Conservation (phyloP, 2,888 invertebrate species). For the Trichopria drosophilae region DNA sequence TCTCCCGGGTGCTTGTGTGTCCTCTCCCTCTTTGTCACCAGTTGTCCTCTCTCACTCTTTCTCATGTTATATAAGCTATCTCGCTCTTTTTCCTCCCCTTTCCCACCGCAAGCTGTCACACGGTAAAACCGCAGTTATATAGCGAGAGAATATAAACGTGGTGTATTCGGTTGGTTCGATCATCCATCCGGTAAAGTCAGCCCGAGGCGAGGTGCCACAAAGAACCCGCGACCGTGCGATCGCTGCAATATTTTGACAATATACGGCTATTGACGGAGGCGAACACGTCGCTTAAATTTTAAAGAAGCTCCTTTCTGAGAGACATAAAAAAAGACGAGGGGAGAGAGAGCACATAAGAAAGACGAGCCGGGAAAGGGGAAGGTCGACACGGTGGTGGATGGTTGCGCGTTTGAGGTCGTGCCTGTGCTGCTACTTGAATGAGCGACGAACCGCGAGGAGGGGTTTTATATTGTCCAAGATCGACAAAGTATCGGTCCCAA, state of each 20-base stretch:
- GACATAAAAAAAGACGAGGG: conserved; percentile 12
- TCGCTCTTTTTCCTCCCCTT: not conserved
- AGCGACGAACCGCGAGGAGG: conserved; percentile 33
- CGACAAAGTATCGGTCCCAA: conserved; percentile 52
- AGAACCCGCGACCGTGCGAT: conserved; percentile 43
- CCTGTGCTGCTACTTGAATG: conserved; percentile 31
- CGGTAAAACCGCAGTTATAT: too few species aligned
- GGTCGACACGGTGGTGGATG: conserved; percentile 26
- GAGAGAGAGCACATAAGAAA: conserved; percentile 21
- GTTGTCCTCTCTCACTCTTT: too few species aligned
- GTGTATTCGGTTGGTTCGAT: conserved; percentile 27
- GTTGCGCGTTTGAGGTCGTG: conserved; percentile 22
- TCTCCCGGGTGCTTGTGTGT: too few species aligned
- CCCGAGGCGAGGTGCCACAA: conserved; percentile 42
- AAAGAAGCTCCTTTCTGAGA: conserved; percentile 25
- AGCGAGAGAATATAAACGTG: conserved; percentile 20
- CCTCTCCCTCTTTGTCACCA: too few species aligned
- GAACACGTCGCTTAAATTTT: conserved; percentile 37
- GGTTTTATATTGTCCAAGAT: conserved; percentile 44
- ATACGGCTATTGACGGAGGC: conserved; percentile 49
- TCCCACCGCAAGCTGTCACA: conserved; percentile 5
- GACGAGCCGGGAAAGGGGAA: conserved; percentile 31
- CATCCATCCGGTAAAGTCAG: conserved; percentile 45
- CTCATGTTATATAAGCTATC: too few species aligned
- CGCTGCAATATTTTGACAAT: conserved; percentile 59